Evolutionary conservation across 2,888 invertebrate species (phyloP).

Genomic region (Amiota communis): DNA sequence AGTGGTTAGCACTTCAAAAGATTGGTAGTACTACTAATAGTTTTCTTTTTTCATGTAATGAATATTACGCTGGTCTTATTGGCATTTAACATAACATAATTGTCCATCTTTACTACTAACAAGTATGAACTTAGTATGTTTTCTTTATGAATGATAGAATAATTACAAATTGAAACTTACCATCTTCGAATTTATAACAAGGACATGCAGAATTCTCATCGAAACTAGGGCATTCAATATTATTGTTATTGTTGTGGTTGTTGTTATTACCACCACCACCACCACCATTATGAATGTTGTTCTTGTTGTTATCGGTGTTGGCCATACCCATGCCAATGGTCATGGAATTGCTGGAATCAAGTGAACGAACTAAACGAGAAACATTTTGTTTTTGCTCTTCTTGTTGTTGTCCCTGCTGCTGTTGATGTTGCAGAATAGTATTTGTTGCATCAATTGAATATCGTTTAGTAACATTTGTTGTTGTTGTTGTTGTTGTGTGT

Average conservation of each 20-base stretch:
- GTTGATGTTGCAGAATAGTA: conserved; percentile 47
- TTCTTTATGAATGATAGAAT: too few relatives aligned
- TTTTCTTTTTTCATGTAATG: too few relatives aligned
- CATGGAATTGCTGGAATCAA: too few relatives aligned
- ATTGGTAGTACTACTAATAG: too few relatives aligned
- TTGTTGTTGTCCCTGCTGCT: conserved; percentile 36
- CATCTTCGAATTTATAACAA: conserved; percentile 94
- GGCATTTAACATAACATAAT: too few relatives aligned
- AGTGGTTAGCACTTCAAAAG: too few relatives aligned
- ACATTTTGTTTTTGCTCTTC: conserved; percentile 29
- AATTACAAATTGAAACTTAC: conserved; percentile 70
- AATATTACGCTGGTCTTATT: too few relatives aligned
- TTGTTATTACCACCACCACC: conserved; percentile 37
- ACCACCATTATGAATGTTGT: conserved; percentile 33
- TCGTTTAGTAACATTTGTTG: neutral
- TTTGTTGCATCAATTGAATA: conserved; percentile 30
- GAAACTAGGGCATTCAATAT: conserved; percentile 80
- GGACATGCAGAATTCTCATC: conserved; percentile 88
- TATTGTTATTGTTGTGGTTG: conserved; percentile 48
- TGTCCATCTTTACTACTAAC: too few relatives aligned
- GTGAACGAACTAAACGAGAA: too few relatives aligned
- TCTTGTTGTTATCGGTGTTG: conserved; percentile 39
- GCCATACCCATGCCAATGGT: too few relatives aligned
- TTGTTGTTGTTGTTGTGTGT: conserved; percentile 1
- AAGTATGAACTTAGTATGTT: too few relatives aligned